Evolutionary conservation across 2,797 vertebrate genomes (phyloP).

Genomic region (Mormyrus proboscirostris): DNA sequence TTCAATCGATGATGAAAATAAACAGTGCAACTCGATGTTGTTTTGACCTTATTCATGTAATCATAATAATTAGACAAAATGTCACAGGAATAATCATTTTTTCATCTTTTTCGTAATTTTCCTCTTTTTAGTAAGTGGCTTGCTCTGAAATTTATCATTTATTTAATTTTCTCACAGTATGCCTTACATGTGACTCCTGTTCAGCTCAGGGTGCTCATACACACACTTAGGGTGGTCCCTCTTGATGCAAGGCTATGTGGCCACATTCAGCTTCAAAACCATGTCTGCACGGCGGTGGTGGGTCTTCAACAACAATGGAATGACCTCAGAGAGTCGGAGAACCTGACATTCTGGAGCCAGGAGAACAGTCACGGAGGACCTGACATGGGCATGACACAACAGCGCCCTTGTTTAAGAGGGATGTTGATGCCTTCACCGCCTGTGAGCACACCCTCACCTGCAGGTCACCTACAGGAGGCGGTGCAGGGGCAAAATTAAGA

Average conservation of each 20-base stretch:
- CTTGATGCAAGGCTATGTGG: neutral
- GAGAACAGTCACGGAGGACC: neutral
- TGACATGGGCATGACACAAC: neutral
- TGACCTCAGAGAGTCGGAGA: neutral
- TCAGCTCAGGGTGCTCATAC: neutral
- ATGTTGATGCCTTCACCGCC: neutral
- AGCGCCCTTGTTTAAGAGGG: neutral
- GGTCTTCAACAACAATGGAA: neutral
- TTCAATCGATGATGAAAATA: neutral
- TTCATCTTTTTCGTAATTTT: neutral
- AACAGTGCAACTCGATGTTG: neutral
- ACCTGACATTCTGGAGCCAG: neutral
- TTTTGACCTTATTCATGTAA: neutral
- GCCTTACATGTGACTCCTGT: neutral
- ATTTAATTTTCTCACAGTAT: neutral
- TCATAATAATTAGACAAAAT: neutral
- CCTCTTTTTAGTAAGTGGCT: neutral
- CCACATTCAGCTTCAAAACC: neutral
- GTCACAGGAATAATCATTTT: neutral
- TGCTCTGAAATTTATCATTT: neutral
- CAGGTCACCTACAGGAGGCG: neutral
- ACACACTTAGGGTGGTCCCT: neutral
- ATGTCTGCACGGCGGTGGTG: neutral
- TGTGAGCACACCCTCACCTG: neutral
- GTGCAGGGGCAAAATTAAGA: neutral